Base-by-base conservation (phyloP, 2,888 invertebrate species). In the Meteorus cinctellus region DNA sequence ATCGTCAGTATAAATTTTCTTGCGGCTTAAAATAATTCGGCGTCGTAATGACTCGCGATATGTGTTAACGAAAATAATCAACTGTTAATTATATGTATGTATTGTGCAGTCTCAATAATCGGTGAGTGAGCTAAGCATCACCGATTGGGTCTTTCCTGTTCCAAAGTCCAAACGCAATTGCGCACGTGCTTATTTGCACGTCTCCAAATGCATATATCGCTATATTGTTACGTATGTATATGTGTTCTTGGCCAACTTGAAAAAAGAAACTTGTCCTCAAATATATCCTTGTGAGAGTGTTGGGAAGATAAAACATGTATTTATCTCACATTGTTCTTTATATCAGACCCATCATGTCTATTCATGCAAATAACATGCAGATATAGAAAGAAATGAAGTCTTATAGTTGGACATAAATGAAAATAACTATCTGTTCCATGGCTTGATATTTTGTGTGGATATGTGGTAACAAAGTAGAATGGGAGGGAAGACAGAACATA, bases 61-160 rank as follows among this genome's bases (percentile, higher is more conserved):
- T 62, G 27, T 31, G 62, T 62, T 62, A 31, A 62, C 62, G 29
- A 31, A 62, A 62, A 31, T 62, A 62, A 62, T 14, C n/a, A 19
- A 62, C 62, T 29, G 6, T 55, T 55, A 19, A 8, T 8, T 16
- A 31, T 31, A 62, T 62, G 27, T 31, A 14, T 62, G 3, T 62
- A 62, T 29, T 62, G 62, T n/a, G n/a, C 62, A 31, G 62, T 31
- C 27, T 31, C 29, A 27, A 29, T 31, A 12, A 14, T 6, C 62
- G 62, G n/a, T 31, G 62, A 62, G 16, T 31, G 62, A 31, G 62
- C 31, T 29, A 29, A 62, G 62, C 31, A 31, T 24, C 59, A 45
- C 63, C 62, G 72, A 72, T 62, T 41, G 63, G 62, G 63, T 63
- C 63, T 72, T 72, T 72, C 45, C 63, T 60, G 72, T 72, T 71